Evolutionary conservation across 1,140 invertebrate species (phyloP), one percentile per base, ranked within the genome.

Genomic region (Cydia strobilella): DNA sequence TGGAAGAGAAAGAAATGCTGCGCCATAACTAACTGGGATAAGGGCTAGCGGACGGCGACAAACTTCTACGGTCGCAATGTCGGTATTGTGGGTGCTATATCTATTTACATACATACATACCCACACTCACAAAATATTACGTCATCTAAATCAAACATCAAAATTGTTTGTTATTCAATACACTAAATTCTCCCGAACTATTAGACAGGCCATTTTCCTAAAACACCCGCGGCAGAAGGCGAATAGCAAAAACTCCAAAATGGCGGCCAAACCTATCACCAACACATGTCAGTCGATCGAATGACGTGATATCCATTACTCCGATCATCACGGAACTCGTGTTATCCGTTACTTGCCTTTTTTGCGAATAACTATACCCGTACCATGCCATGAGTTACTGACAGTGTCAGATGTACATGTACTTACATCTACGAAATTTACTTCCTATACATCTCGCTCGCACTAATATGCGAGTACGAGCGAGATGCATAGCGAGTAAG

Each of bases 281-380:
- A 23, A 59, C 54, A 59, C 54, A 59, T 59, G 54, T 23, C 54
- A 59, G 18, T 10, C 54, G 3, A 54, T 54, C 51, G 54, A 59
- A 20, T 23, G 54, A 23, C 54, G 20, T 59, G 54, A n/a, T n/a
- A 23, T 59, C 6, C 54, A 59, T 59, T 20, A 59, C 54, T 23
- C 6, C 54, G 9, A 59, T 12, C 54, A 59, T 59, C 54, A 59
- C 20, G 54, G 54, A 59, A 59, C 54, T 59, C 20, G 54, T 10
- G 7, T 23, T 18, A 18, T 23, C 54, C 20, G 54, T 59, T 18
- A 51, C 48, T 51, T n/a, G n/a, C 54, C 20, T 59, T 59, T 59
- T 59, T 59, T 20, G 18, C 18, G n/a, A 12, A 59, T 23, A 23
- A 59, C 10, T 15, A 54, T n/a, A n/a, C n/a, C n/a, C n/a, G n/a